Conservation (phyloP, 2,888 invertebrate species). For the Lissocephala sabroskyi region DNA sequence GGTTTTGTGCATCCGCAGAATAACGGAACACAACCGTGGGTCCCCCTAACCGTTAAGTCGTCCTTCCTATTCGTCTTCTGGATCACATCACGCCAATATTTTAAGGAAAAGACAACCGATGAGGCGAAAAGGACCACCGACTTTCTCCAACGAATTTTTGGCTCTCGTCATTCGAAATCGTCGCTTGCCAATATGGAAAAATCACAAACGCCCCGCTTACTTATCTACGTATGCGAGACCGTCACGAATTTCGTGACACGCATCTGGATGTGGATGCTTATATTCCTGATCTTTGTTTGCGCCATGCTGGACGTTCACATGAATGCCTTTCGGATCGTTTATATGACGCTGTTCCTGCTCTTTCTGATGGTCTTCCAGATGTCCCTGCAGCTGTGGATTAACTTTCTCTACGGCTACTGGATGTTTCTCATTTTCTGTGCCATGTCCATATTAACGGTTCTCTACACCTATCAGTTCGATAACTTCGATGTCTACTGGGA, state of each 20-base stretch:
- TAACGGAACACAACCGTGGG: slow-evolving; percentile 75
- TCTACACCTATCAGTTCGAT: slow-evolving; percentile 98
- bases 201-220: slow-evolving; percentile 25
- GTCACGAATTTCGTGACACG: slow-evolving; percentile 85
- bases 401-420: slow-evolving; percentile 96
- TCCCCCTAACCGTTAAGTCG: slow-evolving; percentile 85
- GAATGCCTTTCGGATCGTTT: slow-evolving; percentile 95
- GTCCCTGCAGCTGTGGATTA: slow-evolving; percentile 92
- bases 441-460: slow-evolving; percentile 92
- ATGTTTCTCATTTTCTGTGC: slow-evolving; percentile 96
- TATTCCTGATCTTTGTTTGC: slow-evolving; percentile 92
- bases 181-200: slow-evolving; percentile 24
- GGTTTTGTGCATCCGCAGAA: slow-evolving; percentile 82
- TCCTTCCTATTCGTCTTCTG: slow-evolving; percentile 94
- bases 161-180: slow-evolving; percentile 37
- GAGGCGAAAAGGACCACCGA: slow-evolving; percentile 76
- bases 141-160: slow-evolving; percentile 32
- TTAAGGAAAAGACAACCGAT: slow-evolving; percentile 82
- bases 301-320: slow-evolving; percentile 91
- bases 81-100: slow-evolving; percentile 92
- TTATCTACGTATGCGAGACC: slow-evolving; percentile 74
- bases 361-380: slow-evolving; percentile 95
- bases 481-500: slow-evolving; percentile 88
- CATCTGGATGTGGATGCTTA: slow-evolving; percentile 97
- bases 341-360: slow-evolving; percentile 94